phyloP scores from a whole-genome alignment of 2,888 invertebrate genomes.

The Chrysina gloriosa region DNA sequence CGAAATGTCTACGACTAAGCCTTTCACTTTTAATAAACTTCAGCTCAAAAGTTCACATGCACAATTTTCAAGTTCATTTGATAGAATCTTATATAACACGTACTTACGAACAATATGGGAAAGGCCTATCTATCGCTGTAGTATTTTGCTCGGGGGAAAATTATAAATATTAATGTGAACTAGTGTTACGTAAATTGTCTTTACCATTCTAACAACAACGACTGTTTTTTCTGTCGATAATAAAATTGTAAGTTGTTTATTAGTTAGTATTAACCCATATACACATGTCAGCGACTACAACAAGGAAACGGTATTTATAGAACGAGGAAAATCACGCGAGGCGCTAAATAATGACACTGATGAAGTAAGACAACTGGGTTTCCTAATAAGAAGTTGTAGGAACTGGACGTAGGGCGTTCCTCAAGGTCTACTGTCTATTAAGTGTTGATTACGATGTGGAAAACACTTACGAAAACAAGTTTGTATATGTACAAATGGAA shows the following conservation, averaged over 20 bases:
- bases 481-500: no score
- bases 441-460: neutral
- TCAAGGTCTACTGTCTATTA: constrained; percentile 12
- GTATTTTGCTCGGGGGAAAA: neutral
- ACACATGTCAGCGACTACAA: no score
- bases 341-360: constrained; percentile 4
- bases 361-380: neutral
- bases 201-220: no score
- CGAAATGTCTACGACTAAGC: constrained; percentile 9
- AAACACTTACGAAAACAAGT: no score
- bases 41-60: constrained; percentile 14
- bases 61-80: constrained; percentile 8
- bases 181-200: neutral
- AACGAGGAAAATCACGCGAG: constrained; percentile 1
- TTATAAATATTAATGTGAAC: neutral
- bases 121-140: neutral
- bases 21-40: constrained; percentile 15
- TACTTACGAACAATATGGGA: constrained; percentile 1
- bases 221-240: no score
- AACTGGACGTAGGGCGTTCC: neutral
- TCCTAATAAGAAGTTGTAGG: constrained; percentile 10
- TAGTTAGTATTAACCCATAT: no score
- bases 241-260: neutral
- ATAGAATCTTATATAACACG: neutral
- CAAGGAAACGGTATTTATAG: constrained; percentile 14